These are phyloP conservation scores for Herpailurus yagouaroundi DNA, from an alignment of 2,113 vertebrate genomes.

Conservation along the genomic window DNA sequence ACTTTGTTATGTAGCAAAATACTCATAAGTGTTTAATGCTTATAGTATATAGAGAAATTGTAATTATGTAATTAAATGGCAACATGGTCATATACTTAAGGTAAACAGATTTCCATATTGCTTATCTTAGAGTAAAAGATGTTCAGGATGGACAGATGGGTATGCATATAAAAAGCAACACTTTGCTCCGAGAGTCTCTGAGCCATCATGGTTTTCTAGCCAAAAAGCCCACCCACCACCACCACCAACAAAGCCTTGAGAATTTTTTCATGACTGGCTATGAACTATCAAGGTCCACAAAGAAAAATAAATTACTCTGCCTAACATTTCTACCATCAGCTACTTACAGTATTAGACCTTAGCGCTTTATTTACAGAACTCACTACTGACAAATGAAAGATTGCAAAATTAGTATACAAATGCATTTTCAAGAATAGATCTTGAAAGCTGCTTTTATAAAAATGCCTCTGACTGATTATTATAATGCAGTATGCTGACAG, in stretches of 20 bases:
- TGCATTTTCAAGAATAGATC: conserved; percentile 84
- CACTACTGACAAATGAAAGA: conserved; percentile 82
- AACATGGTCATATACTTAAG: neutral
- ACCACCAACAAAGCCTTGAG: neutral
- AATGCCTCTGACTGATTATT: conserved; percentile 84
- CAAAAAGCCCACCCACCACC: neutral
- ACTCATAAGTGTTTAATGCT: neutral
- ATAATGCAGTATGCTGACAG: conserved; percentile 81
- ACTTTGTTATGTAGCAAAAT: neutral
- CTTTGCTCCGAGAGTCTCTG: conserved; percentile 59
- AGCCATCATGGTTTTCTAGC: neutral
- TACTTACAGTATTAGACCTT: conserved; percentile 79
- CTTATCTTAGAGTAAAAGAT: conserved; percentile 6
- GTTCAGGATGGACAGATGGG: neutral
- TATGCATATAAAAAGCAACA: neutral
- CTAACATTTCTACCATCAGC: conserved; percentile 73
- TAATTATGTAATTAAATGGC: neutral
- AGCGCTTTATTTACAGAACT: conserved; percentile 85
- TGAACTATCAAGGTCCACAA: conserved; percentile 55
- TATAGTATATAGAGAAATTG: neutral
- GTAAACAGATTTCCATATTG: neutral
- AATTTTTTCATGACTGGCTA: conserved; percentile 21
- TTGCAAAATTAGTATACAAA: conserved; percentile 84
- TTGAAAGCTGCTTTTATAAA: conserved; percentile 85
- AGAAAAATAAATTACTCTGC: conserved; percentile 57